phyloP scores from a whole-genome alignment of 2,888 invertebrate species.

The Hemaris fuciformis region DNA sequence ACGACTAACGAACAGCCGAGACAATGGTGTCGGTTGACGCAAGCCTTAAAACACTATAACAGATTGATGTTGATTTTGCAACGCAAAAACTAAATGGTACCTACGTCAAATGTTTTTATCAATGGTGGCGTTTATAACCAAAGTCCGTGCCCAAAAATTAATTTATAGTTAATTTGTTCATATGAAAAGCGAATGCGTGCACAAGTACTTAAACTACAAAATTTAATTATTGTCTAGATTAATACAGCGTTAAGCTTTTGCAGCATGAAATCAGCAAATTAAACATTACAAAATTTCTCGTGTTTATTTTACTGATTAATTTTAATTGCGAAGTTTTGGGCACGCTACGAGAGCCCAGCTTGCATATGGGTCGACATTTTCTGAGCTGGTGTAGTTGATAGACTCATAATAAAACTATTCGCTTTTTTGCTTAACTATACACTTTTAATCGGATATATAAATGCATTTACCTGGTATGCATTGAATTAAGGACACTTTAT shows the following conservation, averaged over 20 bases:
- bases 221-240: not conserved
- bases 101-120: not conserved
- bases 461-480: no score
- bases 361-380: not conserved
- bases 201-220: not conserved
- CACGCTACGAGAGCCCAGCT: conserved; percentile 10
- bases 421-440: not conserved
- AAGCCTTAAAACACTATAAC: conserved; percentile 34
- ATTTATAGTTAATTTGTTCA: not conserved
- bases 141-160: not conserved
- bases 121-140: no score
- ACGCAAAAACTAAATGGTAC: not conserved
- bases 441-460: no score
- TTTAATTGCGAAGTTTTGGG: conserved; percentile 15
- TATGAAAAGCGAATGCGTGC: not conserved
- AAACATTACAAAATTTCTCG: not conserved
- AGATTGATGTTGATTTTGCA: conserved; percentile 56
- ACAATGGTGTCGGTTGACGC: conserved; percentile 32
- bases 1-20: conserved; percentile 51
- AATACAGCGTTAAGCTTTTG: not conserved
- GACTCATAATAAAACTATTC: not conserved
- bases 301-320: conserved; percentile 12
- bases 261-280: not conserved
- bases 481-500: no score
- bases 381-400: not conserved